These are phyloP conservation scores for Suricata suricatta DNA, from an alignment of 2,113 vertebrate genomes.

Conservation along the genomic window DNA sequence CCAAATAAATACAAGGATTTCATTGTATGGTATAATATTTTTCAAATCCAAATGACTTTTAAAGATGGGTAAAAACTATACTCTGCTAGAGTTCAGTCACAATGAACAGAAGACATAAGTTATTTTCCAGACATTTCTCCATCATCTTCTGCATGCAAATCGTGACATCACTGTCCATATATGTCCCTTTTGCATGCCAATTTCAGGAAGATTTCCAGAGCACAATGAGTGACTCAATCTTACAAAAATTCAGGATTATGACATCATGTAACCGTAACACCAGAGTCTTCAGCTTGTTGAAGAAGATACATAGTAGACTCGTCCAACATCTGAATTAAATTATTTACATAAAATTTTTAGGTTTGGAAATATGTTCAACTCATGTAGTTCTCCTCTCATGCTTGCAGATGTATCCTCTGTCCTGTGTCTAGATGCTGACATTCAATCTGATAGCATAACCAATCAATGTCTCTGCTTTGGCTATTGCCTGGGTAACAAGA, in stretches of 20 bases:
- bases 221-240: not conserved
- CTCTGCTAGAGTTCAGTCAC: slow-evolving; percentile 9
- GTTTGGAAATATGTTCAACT: slow-evolving; percentile 41
- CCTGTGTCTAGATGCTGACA: slow-evolving; percentile 51
- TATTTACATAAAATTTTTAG: not conserved
- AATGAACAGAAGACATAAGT: slow-evolving; percentile 6
- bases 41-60: slow-evolving; percentile 41
- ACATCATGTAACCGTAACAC: not conserved
- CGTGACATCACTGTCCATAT: slow-evolving; percentile 33
- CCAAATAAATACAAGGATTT: slow-evolving; percentile 45
- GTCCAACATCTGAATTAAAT: slow-evolving; percentile 65
- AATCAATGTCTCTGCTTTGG: slow-evolving; percentile 68
- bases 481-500: slow-evolving; percentile 43
- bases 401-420: slow-evolving; percentile 19
- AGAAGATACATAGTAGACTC: not conserved
- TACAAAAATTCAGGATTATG: not conserved
- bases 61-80: slow-evolving; percentile 32
- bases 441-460: slow-evolving; percentile 57
- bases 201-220: slow-evolving; percentile 48
- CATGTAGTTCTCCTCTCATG: not conserved
- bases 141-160: not conserved
- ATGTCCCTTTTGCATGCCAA: not conserved
- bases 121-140: slow-evolving; percentile 1
- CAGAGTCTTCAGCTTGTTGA: slow-evolving; percentile 29
- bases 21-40: not conserved